A percentile compares a stretch with the other conserved stretches of the same genome.
Conservation (phyloP, 2,113 vertebrate species). For the Pica pica region DNA sequence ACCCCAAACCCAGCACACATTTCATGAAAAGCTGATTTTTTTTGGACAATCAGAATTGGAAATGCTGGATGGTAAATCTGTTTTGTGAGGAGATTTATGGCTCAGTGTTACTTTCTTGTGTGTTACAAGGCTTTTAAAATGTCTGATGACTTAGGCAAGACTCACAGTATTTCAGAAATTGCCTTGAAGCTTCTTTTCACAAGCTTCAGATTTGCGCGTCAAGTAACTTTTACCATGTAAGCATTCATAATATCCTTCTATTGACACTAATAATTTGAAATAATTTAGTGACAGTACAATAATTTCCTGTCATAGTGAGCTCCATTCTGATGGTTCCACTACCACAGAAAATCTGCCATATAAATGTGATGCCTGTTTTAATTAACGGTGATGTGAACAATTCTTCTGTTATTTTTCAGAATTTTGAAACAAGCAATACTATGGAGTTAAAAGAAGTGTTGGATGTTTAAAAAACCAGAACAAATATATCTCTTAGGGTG, state of each 20-base stretch:
- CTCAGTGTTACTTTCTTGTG: background rate
- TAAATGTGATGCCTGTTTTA: background rate
- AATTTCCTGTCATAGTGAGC: background rate
- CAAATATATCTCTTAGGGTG: background rate
- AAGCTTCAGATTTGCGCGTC: background rate
- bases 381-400: background rate
- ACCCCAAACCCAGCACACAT: background rate
- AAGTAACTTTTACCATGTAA: background rate
- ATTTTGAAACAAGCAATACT: background rate
- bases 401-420: background rate
- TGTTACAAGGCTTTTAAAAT: background rate
- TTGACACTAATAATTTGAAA: background rate
- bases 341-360: background rate
- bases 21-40: background rate
- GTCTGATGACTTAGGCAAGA: background rate
- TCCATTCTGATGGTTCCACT: background rate
- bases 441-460: background rate
- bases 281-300: background rate
- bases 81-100: background rate
- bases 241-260: background rate
- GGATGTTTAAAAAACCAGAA: background rate
- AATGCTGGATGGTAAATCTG: background rate
- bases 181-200: background rate
- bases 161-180: background rate
- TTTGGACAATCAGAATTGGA: background rate